Evolutionary conservation across 37 sponge, comb jelly and placozoan genomes (phyloP), one percentile per base, ranked within the genome.

Genomic region (Amphimedon queenslandica): DNA sequence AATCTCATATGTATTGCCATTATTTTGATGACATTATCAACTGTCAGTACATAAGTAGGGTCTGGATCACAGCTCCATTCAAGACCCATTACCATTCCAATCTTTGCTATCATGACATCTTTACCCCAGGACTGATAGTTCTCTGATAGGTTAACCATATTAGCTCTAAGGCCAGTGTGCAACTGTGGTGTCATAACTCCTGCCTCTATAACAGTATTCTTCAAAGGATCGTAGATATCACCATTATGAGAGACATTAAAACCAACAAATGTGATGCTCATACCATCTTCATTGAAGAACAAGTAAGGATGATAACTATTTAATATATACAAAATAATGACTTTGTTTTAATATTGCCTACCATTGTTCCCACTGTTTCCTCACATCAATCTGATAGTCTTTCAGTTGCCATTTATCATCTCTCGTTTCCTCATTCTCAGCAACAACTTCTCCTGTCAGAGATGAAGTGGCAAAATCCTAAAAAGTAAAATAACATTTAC

Each of bases 1-100:
- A 94, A 87, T 64, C 91, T 77, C 91, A 90, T 94, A 36, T 90
- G 91, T 36, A 94, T 94, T 42, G 92, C 92, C 55, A 91, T 40
- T 37, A 91, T 91, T 60, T 91, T 91, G n/a, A 76, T 77, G 24
- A 91, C 37, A 73, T 91, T 91, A 53, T 91, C 92, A 32, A 77
- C 40, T 20, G 92, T 91, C 1, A 91, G 84, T 27, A 77, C 92
- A 76, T 91, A 91, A 10, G 84, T 61, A 21, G 66, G 37, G 55
- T 91, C 92, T 38, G 92, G 92, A 73, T 90, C 92, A 51, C 40
- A 5, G 16, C 18, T 38, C n/a, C 32, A 70, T 25, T 80, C 71
- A 32, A 80, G 33, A 25, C 73, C 81, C 81, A 87, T 80, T 24
- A 80, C 81, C 18, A 39, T 42, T 0, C 68, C 64, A 4, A 87